Percentiles rank a stretch among this genome's conserved stretches.
Evolutionary conservation across 1,140 invertebrate genomes (phyloP).

Genomic region (Bombus impatiens): DNA sequence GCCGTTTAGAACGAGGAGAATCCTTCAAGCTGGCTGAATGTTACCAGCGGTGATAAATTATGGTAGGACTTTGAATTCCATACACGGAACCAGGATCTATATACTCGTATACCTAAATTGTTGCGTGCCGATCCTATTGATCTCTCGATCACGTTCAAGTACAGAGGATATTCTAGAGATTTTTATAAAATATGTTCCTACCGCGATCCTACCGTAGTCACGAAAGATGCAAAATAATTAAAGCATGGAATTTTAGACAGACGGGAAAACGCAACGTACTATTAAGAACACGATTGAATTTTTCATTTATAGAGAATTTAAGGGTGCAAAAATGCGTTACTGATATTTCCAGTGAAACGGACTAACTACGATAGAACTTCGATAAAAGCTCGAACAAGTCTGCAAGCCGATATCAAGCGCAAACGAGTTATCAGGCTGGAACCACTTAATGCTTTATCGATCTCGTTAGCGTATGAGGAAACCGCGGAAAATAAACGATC

Average conservation of each 20-base stretch:
- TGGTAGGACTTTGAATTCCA: slow-evolving; percentile 67
- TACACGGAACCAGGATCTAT: slow-evolving; percentile 46
- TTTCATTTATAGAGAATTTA: too few relatives aligned
- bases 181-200: background rate
- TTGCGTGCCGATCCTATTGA: slow-evolving; percentile 57
- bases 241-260: too few relatives aligned
- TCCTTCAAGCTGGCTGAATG: slow-evolving; percentile 53
- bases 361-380: too few relatives aligned
- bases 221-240: too few relatives aligned
- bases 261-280: too few relatives aligned
- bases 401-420: too few relatives aligned
- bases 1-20: slow-evolving; percentile 60
- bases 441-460: too few relatives aligned
- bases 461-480: too few relatives aligned
- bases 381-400: too few relatives aligned
- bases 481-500: background rate
- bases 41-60: slow-evolving; percentile 64
- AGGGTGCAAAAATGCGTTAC: too few relatives aligned
- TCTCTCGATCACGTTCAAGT: slow-evolving; percentile 51
- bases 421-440: too few relatives aligned
- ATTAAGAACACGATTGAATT: background rate
- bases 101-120: slow-evolving; percentile 36
- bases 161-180: background rate
- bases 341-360: too few relatives aligned
- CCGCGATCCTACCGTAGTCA: background rate